Conservation (phyloP, 1,140 invertebrate species). For the Heliconius hewitsoni region DNA sequence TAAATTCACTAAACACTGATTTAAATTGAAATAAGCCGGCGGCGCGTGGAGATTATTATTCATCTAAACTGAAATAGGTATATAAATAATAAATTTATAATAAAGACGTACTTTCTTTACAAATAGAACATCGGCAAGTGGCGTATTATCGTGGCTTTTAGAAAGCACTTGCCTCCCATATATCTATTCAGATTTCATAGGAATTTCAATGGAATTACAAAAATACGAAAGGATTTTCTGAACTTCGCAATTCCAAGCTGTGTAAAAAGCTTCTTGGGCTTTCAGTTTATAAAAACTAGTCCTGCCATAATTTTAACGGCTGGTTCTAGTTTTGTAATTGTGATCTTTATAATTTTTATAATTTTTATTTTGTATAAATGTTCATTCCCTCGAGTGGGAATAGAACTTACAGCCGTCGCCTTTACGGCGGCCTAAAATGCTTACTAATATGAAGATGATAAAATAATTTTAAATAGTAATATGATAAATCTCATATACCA, state of each 20-base stretch:
- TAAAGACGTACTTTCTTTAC: not conserved
- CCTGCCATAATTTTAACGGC: not conserved
- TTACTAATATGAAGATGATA: no score
- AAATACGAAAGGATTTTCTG: not conserved
- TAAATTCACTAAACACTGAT: no score
- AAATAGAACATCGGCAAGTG: not conserved
- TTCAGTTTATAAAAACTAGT: not conserved
- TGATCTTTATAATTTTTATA: not conserved
- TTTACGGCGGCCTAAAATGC: no score
- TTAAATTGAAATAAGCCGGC: no score
- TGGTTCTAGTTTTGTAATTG: not conserved
- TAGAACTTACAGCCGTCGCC: no score
- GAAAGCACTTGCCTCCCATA: constrained; percentile 3
- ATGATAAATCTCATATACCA: no score
- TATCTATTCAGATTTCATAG: constrained; percentile 8
- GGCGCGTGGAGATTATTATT: no score
- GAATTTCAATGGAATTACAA: constrained; percentile 4
- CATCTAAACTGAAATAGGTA: not conserved
- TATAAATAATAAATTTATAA: not conserved
- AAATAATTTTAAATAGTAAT: no score
- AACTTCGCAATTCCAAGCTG: not conserved
- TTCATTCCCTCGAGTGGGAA: no score
- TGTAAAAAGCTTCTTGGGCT: not conserved
- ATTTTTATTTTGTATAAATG: no score
- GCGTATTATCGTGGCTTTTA: constrained; percentile 10